These are phyloP conservation scores for Drosophila athabasca DNA, from an alignment of 1,140 invertebrate genomes.

Conservation along the genomic window DNA sequence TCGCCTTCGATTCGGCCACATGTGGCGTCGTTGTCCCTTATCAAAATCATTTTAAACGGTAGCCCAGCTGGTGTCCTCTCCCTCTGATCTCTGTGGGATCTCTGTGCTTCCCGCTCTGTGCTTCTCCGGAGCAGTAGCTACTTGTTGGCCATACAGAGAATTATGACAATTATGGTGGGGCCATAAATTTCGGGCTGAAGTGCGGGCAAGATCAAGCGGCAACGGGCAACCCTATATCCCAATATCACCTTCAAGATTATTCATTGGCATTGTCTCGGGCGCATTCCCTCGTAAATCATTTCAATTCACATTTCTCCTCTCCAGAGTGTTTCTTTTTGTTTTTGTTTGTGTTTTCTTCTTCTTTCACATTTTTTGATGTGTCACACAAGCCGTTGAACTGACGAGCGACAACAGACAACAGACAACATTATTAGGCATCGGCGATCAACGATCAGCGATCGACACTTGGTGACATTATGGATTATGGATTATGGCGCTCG, in stretches of 20 bases:
- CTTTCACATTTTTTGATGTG: conserved; percentile 45
- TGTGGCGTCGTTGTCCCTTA: conserved; percentile 70
- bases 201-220: conserved; percentile 69
- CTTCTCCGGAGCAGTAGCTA: conserved; percentile 46
- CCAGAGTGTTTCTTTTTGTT: background rate
- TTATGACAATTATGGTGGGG: conserved; percentile 81
- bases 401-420: conserved; percentile 25
- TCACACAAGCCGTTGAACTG: conserved; percentile 74
- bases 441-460: conserved; percentile 47
- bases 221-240: conserved; percentile 6
- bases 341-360: too few species aligned
- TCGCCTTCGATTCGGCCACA: conserved; percentile 53
- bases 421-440: conserved; percentile 59
- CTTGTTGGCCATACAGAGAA: conserved; percentile 71
- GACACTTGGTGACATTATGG: conserved; percentile 67
- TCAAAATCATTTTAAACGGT: conserved; percentile 81
- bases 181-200: conserved; percentile 65
- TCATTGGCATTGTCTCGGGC: conserved; percentile 60
- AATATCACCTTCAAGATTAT: conserved; percentile 53
- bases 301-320: conserved; percentile 28
- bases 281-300: conserved; percentile 51
- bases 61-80: conserved; percentile 74
- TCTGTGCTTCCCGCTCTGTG: background rate
- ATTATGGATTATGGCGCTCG: conserved; percentile 80
- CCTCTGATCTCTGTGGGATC: conserved; percentile 25